Base-by-base conservation (phyloP, 2,797 vertebrate species). In the Danio jaintianensis region DNA sequence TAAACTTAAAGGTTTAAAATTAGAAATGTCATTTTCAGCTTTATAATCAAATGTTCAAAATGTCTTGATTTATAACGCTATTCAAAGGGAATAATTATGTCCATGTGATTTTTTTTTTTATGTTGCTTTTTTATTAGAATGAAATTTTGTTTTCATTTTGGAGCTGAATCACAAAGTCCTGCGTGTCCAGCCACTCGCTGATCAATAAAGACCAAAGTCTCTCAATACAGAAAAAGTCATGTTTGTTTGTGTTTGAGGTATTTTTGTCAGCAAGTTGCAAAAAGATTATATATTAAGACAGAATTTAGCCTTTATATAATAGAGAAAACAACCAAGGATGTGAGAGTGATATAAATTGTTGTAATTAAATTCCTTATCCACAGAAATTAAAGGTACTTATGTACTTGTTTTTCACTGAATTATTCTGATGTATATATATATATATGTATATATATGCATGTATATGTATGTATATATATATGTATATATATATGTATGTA, bases 11-110 rank as follows among this genome's bases (percentile, higher is more conserved):
- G 50, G 4, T 13, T 50, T 8, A 15, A 11, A 45, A n/a, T n/a
- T n/a, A n/a, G n/a, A n/a, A n/a, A n/a, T n/a, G n/a, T n/a, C 7
- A 50, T 36, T 36, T 42, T 56, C 40, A 36, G 15, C 0, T 43
- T 52, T 8, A 48, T 58, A 48, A 77, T 68, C 9, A 58, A 15
- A 29, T 29, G 29, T 29, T 47, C 45, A 4, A 68, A 79, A 6
- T 0, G 43, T 36, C 5, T 78, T 69, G n/a, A 55, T 62, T 73
- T 29, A 48, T 38, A 6, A 38, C 18, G 52, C 83, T 38, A 67
- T 61, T 47, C 8, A 85, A 22, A 85, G 69, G 58, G 84, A 79
- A 83, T 47, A 45, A 4, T 53, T 81, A 38, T 18, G 47, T 61
- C 45, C 56, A 20, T 7, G 6, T 63, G 13, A 6, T 43, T 18